phyloP scores from a whole-genome alignment of 1,140 invertebrate species.

The Diorhabda sublineata region DNA sequence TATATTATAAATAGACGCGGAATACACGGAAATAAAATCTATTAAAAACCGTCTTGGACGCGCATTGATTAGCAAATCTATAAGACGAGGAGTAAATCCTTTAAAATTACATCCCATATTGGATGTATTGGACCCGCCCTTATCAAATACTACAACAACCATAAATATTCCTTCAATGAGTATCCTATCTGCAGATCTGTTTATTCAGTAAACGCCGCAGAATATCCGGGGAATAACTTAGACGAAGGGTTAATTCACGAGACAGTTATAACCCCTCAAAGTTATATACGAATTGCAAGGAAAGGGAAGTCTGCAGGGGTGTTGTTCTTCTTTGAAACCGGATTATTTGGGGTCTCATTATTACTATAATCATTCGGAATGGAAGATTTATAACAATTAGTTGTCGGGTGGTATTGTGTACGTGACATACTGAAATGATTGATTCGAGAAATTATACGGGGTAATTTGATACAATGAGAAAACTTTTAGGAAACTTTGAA shows the following conservation, averaged over 20 bases:
- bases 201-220: slow-evolving; percentile 7
- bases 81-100: too few relatives aligned
- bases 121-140: background rate
- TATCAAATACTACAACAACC: slow-evolving; percentile 8
- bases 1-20: too few relatives aligned
- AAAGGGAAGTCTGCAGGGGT: slow-evolving; percentile 9
- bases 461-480: background rate
- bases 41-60: too few relatives aligned
- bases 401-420: slow-evolving; percentile 9
- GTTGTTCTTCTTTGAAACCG: slow-evolving; percentile 12
- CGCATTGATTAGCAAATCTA: too few relatives aligned
- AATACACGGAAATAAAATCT: too few relatives aligned
- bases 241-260: slow-evolving; percentile 18
- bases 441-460: background rate
- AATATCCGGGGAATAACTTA: slow-evolving; percentile 6
- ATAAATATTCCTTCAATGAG: slow-evolving; percentile 5
- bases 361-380: slow-evolving; percentile 13
- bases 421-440: slow-evolving; percentile 12
- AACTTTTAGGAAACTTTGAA: background rate
- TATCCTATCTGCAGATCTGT: slow-evolving; percentile 9
- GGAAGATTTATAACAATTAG: slow-evolving; percentile 18
- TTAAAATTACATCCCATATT: too few relatives aligned
- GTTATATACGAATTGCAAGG: slow-evolving; percentile 7
- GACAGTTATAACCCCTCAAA: slow-evolving; percentile 15
- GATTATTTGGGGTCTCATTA: slow-evolving; percentile 19